Conservation (phyloP, 2,113 vertebrate species). For the Elephantulus edwardii region DNA sequence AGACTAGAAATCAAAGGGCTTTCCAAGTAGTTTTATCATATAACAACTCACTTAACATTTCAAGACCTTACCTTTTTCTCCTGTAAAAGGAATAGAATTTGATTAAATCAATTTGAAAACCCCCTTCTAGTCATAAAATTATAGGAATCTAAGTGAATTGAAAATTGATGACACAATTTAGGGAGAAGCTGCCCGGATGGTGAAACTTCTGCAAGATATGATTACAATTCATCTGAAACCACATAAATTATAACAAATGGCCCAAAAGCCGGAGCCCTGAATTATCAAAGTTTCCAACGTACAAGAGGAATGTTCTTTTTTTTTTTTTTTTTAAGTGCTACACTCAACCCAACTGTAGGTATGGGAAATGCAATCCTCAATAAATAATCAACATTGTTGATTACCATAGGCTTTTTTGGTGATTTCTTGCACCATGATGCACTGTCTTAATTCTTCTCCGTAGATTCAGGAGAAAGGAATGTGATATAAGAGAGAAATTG, state of each 20-base stretch:
- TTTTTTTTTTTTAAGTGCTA: background rate
- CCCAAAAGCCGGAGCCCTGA: background rate
- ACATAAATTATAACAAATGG: slow-evolving; percentile 60
- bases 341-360: too few species aligned
- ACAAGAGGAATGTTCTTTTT: slow-evolving; percentile 14
- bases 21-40: background rate
- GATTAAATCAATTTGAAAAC: slow-evolving; percentile 69
- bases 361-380: too few species aligned
- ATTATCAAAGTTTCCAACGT: background rate
- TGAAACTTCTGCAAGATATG: slow-evolving; percentile 55
- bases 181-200: slow-evolving; percentile 44
- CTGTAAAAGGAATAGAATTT: slow-evolving; percentile 69
- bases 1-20: slow-evolving; percentile 9
- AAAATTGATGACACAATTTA: slow-evolving; percentile 69
- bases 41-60: slow-evolving; percentile 71
- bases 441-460: background rate
- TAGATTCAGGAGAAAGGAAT: background rate
- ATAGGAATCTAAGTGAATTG: slow-evolving; percentile 67
- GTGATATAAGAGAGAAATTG: background rate
- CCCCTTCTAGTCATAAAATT: slow-evolving; percentile 69
- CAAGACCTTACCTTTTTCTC: slow-evolving; percentile 63
- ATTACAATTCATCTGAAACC: slow-evolving; percentile 60
- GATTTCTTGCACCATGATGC: background rate
- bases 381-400: background rate
- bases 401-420: background rate